Evolutionary conservation across 2,888 invertebrate species (phyloP).

Genomic region (Drosophila algonquin): DNA sequence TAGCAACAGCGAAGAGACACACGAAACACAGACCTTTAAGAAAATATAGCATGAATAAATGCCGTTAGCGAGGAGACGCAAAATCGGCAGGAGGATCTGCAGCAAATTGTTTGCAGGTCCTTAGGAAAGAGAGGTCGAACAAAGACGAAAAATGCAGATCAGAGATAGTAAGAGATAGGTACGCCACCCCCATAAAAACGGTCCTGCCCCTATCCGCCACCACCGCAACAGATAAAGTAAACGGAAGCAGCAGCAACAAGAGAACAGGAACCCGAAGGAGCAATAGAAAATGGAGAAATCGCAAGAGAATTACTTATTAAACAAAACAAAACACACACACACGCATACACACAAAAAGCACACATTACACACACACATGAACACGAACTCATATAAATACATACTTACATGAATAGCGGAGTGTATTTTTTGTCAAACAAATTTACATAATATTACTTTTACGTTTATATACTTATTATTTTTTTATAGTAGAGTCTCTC

Average conservation of each 20-base stretch:
- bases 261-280: constrained; percentile 15
- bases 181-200: neutral
- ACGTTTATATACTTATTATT: constrained; percentile 43
- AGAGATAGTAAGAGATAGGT: neutral
- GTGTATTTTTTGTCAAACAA: constrained; percentile 77
- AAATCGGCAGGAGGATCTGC: neutral
- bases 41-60: neutral
- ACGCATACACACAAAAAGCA: constrained; percentile 10
- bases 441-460: constrained; percentile 61
- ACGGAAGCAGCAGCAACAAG: constrained; percentile 7
- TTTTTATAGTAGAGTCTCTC: constrained; percentile 43
- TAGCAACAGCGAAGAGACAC: constrained; percentile 3
- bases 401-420: constrained; percentile 48
- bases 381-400: constrained; percentile 40
- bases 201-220: neutral
- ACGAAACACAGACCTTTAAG: neutral
- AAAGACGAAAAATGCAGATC: constrained; percentile 5
- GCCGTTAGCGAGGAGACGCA: neutral
- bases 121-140: neutral
- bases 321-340: constrained; percentile 5
- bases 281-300: constrained; percentile 9
- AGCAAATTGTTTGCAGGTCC: neutral
- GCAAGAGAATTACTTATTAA: constrained; percentile 14
- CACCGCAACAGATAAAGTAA: neutral
- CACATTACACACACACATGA: constrained; percentile 30